Evolutionary conservation across 2,888 invertebrate genomes (phyloP).

Genomic region (Cataglyphis rosenhaueri): DNA sequence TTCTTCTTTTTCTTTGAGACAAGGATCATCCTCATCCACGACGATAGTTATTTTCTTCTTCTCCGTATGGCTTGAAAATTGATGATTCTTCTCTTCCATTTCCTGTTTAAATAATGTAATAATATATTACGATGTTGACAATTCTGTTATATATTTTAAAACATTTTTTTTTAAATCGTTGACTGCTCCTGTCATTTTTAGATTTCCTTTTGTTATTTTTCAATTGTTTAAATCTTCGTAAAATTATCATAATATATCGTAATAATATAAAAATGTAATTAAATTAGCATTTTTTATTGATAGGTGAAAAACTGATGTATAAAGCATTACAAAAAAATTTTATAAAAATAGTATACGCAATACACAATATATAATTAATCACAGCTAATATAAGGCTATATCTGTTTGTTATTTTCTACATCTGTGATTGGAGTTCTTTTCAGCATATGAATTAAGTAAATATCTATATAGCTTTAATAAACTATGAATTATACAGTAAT

Average conservation of each 20-base stretch:
- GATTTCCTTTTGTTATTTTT: background rate
- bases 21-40: conserved; percentile 75
- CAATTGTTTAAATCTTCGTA: conserved; percentile 27
- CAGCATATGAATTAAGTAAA: conserved; percentile 16
- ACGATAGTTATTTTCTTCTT: conserved; percentile 57
- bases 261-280: background rate
- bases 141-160: background rate
- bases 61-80: too few species aligned
- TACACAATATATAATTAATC: conserved; percentile 24
- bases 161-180: background rate
- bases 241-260: background rate
- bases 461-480: background rate
- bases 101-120: background rate
- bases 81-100: conserved; percentile 9
- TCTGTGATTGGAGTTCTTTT: conserved; percentile 13
- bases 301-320: background rate
- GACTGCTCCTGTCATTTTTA: background rate
- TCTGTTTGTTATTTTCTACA: conserved; percentile 7
- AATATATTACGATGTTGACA: background rate
- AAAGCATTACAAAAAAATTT: conserved; percentile 41
- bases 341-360: conserved; percentile 27
- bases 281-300: conserved; percentile 31
- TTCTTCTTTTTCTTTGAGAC: conserved; percentile 54
- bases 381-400: conserved; percentile 37
- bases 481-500: background rate